phyloP scores from a whole-genome alignment of 2,113 vertebrate genomes.

The Phaetusa simplex region DNA sequence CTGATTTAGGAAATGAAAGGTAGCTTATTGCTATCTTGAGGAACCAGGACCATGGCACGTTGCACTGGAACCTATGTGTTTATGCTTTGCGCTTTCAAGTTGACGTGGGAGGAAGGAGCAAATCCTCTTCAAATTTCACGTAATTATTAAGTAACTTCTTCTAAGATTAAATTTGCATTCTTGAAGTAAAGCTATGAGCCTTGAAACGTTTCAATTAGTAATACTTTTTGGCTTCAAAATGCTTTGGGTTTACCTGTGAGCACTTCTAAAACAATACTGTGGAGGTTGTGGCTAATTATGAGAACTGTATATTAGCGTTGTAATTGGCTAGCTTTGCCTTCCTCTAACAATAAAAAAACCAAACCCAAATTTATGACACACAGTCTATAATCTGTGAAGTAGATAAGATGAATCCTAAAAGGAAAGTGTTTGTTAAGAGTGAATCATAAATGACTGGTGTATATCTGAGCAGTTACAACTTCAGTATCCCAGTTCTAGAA shows the following conservation, averaged over 20 bases:
- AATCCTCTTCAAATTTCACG: not conserved
- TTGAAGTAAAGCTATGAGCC: conserved; percentile 35
- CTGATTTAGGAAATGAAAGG: not conserved
- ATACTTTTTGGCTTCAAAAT: conserved; percentile 20
- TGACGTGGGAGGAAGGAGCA: not conserved
- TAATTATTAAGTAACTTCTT: conserved; percentile 10
- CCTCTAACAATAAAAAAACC: not conserved
- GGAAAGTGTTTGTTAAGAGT: not conserved
- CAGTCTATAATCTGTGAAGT: not conserved
- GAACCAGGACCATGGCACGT: not conserved
- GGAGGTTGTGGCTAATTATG: not conserved
- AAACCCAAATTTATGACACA: not conserved
- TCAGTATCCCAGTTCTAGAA: not conserved
- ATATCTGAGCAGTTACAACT: not conserved
- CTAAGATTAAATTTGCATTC: conserved; percentile 24
- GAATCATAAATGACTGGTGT: not conserved
- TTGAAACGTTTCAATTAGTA: conserved; percentile 34
- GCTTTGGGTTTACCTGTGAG: not conserved
- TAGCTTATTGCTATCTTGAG: not conserved
- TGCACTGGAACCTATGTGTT: not conserved
- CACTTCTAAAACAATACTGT: not conserved
- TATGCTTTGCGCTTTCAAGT: not conserved
- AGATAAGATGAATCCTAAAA: not conserved
- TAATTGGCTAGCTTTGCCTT: not conserved
- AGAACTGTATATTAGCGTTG: not conserved